These are phyloP conservation scores for Drosophila prosaltans DNA, from an alignment of 1,140 invertebrate species.

Conservation along the genomic window DNA sequence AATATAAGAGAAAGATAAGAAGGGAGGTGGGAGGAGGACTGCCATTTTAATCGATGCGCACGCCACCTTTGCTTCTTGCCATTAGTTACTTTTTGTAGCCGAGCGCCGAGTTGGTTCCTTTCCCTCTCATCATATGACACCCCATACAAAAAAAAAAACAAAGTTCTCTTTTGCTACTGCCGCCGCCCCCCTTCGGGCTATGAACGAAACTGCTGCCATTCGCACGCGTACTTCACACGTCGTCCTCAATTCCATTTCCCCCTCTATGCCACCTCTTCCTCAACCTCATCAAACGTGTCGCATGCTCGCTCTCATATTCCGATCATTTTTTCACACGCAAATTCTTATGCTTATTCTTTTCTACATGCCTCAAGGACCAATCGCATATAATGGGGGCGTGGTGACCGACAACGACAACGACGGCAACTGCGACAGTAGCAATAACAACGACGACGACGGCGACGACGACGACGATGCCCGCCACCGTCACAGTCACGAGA, in stretches of 20 bases:
- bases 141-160: slow-evolving; percentile 24
- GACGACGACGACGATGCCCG: background rate
- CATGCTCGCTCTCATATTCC: slow-evolving; percentile 68
- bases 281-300: slow-evolving; percentile 48
- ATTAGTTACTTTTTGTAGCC: slow-evolving; percentile 57
- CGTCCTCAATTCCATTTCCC: slow-evolving; percentile 7
- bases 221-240: slow-evolving; percentile 70
- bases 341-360: slow-evolving; percentile 82
- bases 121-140: slow-evolving; percentile 38
- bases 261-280: background rate
- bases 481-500: slow-evolving; percentile 16
- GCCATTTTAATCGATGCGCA: slow-evolving; percentile 57
- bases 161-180: background rate
- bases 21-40: slow-evolving; percentile 6
- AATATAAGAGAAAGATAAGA: background rate
- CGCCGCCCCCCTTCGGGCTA: slow-evolving; percentile 40
- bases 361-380: slow-evolving; percentile 80
- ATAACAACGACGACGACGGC: slow-evolving; percentile 19
- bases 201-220: slow-evolving; percentile 50
- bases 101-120: slow-evolving; percentile 37
- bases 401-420: slow-evolving; percentile 55
- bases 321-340: slow-evolving; percentile 82
- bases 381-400: slow-evolving; percentile 81
- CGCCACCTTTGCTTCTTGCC: slow-evolving; percentile 43
- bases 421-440: slow-evolving; percentile 3